Evolutionary conservation across 2,797 vertebrate species (phyloP), one percentile per base, ranked within the genome.

Genomic region (Sciaenops ocellatus): DNA sequence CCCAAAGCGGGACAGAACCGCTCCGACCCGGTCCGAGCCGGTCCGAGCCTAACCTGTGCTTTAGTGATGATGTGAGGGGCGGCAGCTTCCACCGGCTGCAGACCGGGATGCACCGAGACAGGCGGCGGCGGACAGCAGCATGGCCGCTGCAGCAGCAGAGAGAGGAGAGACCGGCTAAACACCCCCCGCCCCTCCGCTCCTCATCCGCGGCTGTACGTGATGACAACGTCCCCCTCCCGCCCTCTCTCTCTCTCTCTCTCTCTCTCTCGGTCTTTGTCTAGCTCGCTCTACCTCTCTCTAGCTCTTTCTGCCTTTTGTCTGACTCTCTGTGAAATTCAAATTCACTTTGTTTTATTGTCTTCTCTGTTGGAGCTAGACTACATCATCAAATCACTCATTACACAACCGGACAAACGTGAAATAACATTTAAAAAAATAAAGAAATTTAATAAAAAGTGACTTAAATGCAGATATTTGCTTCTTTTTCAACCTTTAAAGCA

Each of bases 131-230:
- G 88, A 81, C 66, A 70, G 85, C 87, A 91, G 92, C 93, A 90
- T 91, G 90, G 90, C 91, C 86, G 92, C 92, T 91, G 91, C 90
- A 80, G 93, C 90, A 91, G 89, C 30, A 88, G 84, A 88, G 83
- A 67, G 64, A 70, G 54, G 74, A 83, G 84, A 85, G 70, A 90
- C 89, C 86, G 89, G 87, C 80, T 75, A 16, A 47, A 41, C 82
- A 0, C 76, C 69, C 79, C 75, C 69, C 9, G 55, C 48, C 13
- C 38, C 51, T 57, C 79, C 57, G 26, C 77, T 26, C 70, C 62
- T 48, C 54, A 20, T 72, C 75, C 47, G 51, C 78, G 72, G 78
- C 66, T 66, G 50, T 82, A 66, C 87, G 85, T 81, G 82, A 83
- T 69, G 84, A 63, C 84, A 72, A 16, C 66, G 61, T 52, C 79